Evolutionary conservation across 2,797 vertebrate genomes (phyloP).

Genomic region (Gambusia yucatana): DNA sequence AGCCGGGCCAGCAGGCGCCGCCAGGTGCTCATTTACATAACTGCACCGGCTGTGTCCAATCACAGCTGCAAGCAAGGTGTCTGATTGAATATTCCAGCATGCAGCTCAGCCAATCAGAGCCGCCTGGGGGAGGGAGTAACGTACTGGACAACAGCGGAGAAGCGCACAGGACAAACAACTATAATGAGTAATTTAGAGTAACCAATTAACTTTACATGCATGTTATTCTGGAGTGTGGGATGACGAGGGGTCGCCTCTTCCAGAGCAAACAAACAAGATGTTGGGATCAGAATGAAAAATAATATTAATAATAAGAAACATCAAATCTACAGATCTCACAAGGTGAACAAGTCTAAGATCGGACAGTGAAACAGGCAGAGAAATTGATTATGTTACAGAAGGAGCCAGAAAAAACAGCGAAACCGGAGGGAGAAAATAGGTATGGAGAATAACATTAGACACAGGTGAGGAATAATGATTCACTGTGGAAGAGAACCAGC

Average conservation of each 20-base stretch:
- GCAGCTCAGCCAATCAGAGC: slow-evolving; percentile 69
- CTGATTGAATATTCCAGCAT: slow-evolving; percentile 70
- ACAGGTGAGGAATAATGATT: background rate
- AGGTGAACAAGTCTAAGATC: no score
- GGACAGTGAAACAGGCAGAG: no score
- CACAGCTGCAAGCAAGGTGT: slow-evolving; percentile 69
- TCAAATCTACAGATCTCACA: background rate
- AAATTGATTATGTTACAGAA: no score
- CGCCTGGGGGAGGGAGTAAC: slow-evolving; percentile 54
- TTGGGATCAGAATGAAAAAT: background rate
- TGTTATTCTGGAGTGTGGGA: background rate
- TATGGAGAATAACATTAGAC: background rate
- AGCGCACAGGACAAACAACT: background rate
- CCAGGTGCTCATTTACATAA: slow-evolving; percentile 88
- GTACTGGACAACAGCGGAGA: slow-evolving; percentile 43
- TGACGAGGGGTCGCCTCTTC: background rate
- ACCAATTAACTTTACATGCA: background rate
- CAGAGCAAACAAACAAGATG: background rate
- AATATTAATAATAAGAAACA: background rate
- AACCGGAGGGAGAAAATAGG: background rate
- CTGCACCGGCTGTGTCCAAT: slow-evolving; percentile 82
- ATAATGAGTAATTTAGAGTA: background rate
- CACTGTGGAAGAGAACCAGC: background rate
- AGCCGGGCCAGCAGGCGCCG: slow-evolving; percentile 71
- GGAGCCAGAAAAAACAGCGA: background rate